These are phyloP conservation scores for Drosophila acutilabella DNA, from an alignment of 2,888 invertebrate genomes.

Conservation along the genomic window DNA sequence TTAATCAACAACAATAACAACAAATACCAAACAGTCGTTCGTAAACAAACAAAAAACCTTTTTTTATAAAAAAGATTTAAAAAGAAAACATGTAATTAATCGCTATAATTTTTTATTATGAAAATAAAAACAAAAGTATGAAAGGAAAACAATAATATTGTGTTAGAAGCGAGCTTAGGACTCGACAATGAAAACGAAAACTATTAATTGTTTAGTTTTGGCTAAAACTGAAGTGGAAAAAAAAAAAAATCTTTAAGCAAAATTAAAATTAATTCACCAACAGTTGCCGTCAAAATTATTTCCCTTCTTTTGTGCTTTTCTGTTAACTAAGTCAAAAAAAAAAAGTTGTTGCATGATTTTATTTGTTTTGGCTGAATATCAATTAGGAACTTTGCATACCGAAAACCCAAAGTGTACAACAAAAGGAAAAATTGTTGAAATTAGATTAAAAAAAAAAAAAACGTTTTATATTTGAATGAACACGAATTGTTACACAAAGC, in stretches of 20 bases:
- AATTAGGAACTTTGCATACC: constrained; percentile 46
- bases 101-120: constrained; percentile 75
- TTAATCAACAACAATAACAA: constrained; percentile 33
- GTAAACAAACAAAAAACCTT: constrained; percentile 59
- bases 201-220: constrained; percentile 32
- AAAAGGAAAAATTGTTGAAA: constrained; percentile 48
- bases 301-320: constrained; percentile 43
- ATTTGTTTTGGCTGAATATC: constrained; percentile 37
- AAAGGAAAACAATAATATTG: constrained; percentile 56
- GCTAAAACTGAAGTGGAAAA: constrained; percentile 12
- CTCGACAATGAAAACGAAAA: constrained; percentile 15
- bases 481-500: constrained; percentile 57
- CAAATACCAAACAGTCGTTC: constrained; percentile 71
- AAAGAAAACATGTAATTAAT: constrained; percentile 66
- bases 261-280: constrained; percentile 6
- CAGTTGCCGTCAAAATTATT: constrained; percentile 31
- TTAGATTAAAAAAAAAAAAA: constrained; percentile 19
- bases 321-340: constrained; percentile 36
- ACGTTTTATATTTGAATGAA: constrained; percentile 43
- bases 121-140: constrained; percentile 71
- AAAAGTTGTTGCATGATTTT: constrained; percentile 41
- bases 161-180: constrained; percentile 55
- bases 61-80: constrained; percentile 78
- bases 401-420: constrained; percentile 71
- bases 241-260: constrained; percentile 1